A percentile compares a stretch with the other conserved stretches of the same genome.
Conservation (phyloP, 1,140 invertebrate species). For the Ceratosolen fusciceps region DNA sequence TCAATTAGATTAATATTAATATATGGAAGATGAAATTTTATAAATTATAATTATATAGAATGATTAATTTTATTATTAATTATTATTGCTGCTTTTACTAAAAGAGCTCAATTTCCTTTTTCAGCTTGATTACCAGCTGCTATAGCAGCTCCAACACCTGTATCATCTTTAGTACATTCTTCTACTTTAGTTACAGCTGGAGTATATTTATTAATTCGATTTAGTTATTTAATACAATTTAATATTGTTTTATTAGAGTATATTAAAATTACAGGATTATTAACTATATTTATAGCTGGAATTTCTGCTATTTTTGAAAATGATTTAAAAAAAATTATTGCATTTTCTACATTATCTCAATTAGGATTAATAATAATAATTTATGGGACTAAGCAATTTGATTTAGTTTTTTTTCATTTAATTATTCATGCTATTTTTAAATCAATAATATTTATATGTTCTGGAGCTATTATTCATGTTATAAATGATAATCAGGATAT, state of each 20-base stretch:
- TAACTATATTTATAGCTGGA: constrained; percentile 76
- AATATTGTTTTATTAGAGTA: constrained; percentile 53
- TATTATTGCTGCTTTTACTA: constrained; percentile 76
- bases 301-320: constrained; percentile 75
- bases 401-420: constrained; percentile 76
- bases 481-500: constrained; percentile 20
- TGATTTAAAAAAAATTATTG: constrained; percentile 82
- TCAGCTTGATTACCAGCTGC: constrained; percentile 78
- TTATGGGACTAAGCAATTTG: constrained; percentile 67
- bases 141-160: constrained; percentile 79
- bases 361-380: constrained; percentile 78
- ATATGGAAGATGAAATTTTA: constrained; percentile 72
- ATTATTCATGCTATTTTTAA: constrained; percentile 78
- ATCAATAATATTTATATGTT: constrained; percentile 76
- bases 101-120: constrained; percentile 83
- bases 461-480: constrained; percentile 66
- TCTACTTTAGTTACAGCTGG: constrained; percentile 82
- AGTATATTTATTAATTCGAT: constrained; percentile 80
- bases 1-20: constrained; percentile 73
- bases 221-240: constrained; percentile 63
- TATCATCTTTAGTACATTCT: constrained; percentile 82
- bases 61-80: constrained; percentile 69
- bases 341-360: constrained; percentile 80
- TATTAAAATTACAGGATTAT: constrained; percentile 69
- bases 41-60: constrained; percentile 67